A percentile compares a stretch with the other conserved stretches of the same genome.
Evolutionary conservation across 2,797 vertebrate species (phyloP).

Genomic region (Megaceryle alcyon): DNA sequence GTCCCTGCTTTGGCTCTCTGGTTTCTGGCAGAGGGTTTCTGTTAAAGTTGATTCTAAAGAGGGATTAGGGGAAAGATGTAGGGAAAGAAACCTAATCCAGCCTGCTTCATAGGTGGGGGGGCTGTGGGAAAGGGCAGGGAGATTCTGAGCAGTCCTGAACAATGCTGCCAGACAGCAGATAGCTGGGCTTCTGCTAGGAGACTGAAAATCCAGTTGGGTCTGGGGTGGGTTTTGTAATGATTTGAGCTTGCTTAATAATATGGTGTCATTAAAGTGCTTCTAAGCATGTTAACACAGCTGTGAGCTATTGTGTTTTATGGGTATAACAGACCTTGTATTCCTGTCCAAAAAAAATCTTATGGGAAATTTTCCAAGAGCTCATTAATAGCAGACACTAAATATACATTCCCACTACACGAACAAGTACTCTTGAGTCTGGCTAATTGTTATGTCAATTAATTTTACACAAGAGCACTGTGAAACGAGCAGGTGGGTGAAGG

Average conservation of each 20-base stretch:
- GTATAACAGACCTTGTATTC: not conserved
- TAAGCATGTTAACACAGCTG: constrained; percentile 20
- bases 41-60: not conserved
- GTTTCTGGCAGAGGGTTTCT: not conserved
- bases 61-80: not conserved
- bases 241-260: constrained; percentile 5
- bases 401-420: not conserved
- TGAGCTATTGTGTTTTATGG: not conserved
- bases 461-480: not conserved
- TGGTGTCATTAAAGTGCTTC: not conserved
- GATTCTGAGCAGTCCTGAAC: not conserved
- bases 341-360: not conserved
- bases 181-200: not conserved
- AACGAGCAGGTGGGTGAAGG: not conserved
- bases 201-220: not conserved
- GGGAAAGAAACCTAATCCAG: not conserved
- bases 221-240: not conserved
- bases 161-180: not conserved
- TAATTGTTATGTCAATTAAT: constrained; percentile 7
- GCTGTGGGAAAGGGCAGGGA: not conserved
- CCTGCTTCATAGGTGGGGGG: not conserved
- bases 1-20: not conserved
- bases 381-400: constrained; percentile 31
- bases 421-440: not conserved
- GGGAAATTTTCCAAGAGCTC: constrained; percentile 41